Conservation (phyloP, 2,113 vertebrate species). For the Callorhinus ursinus region DNA sequence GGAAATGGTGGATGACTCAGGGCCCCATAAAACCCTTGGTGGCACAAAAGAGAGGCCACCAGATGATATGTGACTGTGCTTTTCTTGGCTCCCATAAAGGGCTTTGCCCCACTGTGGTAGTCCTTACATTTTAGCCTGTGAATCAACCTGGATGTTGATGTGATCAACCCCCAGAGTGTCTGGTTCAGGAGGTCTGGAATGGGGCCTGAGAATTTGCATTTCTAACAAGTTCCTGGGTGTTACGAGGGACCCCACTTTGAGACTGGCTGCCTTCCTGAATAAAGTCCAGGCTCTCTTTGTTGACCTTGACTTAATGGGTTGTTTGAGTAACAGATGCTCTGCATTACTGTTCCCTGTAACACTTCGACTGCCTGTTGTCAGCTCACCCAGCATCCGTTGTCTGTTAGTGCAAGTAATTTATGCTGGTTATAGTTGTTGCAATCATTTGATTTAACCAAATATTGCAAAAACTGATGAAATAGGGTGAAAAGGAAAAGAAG, state of each 20-base stretch:
- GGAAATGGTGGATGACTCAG: not conserved
- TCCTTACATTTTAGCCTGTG: not conserved
- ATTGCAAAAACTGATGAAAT: not conserved
- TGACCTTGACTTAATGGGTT: not conserved
- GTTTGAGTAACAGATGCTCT: accelerated
- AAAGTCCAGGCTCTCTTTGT: not conserved
- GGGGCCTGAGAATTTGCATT: not conserved
- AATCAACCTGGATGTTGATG: not conserved
- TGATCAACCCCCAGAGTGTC: not conserved
- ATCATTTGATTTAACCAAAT: not conserved
- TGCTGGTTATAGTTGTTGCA: not conserved
- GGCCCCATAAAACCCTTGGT: not conserved
- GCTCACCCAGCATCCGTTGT: not conserved
- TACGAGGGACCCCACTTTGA: not conserved
- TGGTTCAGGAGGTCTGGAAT: not conserved
- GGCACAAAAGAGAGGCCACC: not conserved
- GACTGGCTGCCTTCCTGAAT: not conserved
- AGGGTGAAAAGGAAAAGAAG: not conserved
- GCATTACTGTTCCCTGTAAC: not conserved
- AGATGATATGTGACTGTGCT: not conserved
- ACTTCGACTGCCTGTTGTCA: not conserved
- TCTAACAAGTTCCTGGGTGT: not conserved
- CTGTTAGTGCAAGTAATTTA: not conserved
- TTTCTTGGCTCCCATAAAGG: not conserved
- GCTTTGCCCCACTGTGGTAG: accelerated